These are phyloP conservation scores for Philypnodon macrostomus DNA, from an alignment of 2,797 vertebrate species.

Conservation along the genomic window DNA sequence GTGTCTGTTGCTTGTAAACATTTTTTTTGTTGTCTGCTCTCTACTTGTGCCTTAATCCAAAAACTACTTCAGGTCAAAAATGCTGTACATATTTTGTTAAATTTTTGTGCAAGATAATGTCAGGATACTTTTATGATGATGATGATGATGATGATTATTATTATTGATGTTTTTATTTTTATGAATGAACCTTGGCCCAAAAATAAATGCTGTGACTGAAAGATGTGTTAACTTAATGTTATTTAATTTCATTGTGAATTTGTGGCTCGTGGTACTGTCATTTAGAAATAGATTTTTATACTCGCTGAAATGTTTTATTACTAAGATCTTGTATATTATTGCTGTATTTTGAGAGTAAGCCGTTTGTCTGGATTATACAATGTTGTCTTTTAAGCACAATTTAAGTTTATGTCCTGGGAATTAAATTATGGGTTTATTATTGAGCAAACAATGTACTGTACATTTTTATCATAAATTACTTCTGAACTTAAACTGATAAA, in stretches of 20 bases:
- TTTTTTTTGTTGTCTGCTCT: conserved; percentile 68
- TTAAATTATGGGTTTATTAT: conserved; percentile 84
- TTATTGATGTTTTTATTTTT: conserved; percentile 68
- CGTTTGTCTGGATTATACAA: conserved; percentile 74
- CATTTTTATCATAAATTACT: conserved; percentile 81
- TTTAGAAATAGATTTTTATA: conserved; percentile 69
- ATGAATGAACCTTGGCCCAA: conserved; percentile 73
- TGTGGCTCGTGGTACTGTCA: conserved; percentile 81
- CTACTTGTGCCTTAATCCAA: conserved; percentile 97
- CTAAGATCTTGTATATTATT: conserved; percentile 75
- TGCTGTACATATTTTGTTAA: conserved; percentile 83
- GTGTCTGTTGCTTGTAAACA: conserved; percentile 74
- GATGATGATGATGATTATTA: conserved; percentile 62
- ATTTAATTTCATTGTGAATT: conserved; percentile 83
- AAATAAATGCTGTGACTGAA: conserved; percentile 86
- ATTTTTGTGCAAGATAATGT: conserved; percentile 75
- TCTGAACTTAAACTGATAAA: conserved; percentile 82
- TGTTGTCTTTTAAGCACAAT: conserved; percentile 82
- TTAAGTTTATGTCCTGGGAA: conserved; percentile 76
- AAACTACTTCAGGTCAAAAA: conserved; percentile 93
- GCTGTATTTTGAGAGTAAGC: conserved; percentile 80
- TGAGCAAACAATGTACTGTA: conserved; percentile 77
- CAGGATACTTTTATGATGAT: conserved; percentile 72
- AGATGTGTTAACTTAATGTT: conserved; percentile 81
- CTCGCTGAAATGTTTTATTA: conserved; percentile 74